phyloP scores from a whole-genome alignment of 2,888 invertebrate species.

The Amphipoea oculea region DNA sequence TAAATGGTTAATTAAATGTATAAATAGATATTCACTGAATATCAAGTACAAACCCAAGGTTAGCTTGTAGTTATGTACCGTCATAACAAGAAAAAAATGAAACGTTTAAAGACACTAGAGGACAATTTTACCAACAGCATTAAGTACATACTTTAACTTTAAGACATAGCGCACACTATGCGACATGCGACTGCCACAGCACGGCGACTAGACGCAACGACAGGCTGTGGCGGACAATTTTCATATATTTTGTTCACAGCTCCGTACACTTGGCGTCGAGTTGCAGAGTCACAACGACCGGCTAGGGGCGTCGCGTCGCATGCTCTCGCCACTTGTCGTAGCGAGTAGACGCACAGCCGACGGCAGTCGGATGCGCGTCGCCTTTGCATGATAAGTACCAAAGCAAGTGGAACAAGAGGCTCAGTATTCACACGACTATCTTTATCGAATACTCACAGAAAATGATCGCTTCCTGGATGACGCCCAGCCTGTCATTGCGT shows the following conservation, averaged over 20 bases:
- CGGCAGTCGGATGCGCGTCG: too few species aligned
- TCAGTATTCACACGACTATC: too few species aligned
- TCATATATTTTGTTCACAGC: too few species aligned
- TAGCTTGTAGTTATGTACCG: not conserved
- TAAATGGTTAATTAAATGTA: not conserved
- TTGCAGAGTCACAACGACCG: not conserved
- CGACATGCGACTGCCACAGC: not conserved
- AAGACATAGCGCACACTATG: not conserved
- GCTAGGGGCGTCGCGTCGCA: not conserved
- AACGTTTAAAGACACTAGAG: constrained; percentile 5
- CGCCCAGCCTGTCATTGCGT: too few species aligned
- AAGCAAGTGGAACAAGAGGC: too few species aligned
- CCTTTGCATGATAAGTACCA: too few species aligned
- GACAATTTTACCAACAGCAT: constrained; percentile 14
- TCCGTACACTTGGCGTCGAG: not conserved
- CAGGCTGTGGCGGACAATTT: not conserved
- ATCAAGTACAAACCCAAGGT: not conserved
- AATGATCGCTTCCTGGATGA: too few species aligned
- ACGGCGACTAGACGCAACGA: not conserved
- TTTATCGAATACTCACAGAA: too few species aligned
- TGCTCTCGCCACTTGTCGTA: not conserved
- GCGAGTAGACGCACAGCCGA: too few species aligned
- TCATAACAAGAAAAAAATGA: constrained; percentile 13
- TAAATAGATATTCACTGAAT: constrained; percentile 10
- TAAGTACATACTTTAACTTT: not conserved